Base-by-base conservation (phyloP, 1,140 invertebrate genomes). In the Drosophila dunni region DNA sequence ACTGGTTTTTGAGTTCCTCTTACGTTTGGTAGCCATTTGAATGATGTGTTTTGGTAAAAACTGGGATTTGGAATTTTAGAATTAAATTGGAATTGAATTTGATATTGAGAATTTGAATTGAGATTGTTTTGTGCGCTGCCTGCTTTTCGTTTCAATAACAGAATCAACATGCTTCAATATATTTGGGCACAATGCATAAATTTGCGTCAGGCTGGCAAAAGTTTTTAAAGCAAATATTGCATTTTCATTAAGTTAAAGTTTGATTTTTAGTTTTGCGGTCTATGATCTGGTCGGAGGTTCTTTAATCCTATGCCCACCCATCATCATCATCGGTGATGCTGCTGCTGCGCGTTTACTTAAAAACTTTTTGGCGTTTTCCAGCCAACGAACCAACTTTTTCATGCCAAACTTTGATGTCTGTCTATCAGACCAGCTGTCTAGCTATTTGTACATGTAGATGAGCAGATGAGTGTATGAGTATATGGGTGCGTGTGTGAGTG, bases 181-280 rank as follows among this genome's bases (percentile, higher is more conserved):
- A 33, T 51, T 29, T 29, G 3, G 24, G 51, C 45, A 64, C 66
- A 63, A 70, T 68, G 81, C 81, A 84, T 84, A 84, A 81, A 85
- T 84, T 85, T 67, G 60, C 36, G 44, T 57, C 81, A 83, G 81
- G 67, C 74, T 44, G 54, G 48, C 15, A 76, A 80, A 83, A 83
- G 58, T 76, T 81, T 73, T 42, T 48, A 68, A 65, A 57, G 62
- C 81, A 84, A 84, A 84, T 84, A 84, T 84, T 84, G 81, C 81
- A 85, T 85, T 84, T 84, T 84, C 81, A 84, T 84, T 84, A 84
- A 84, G 81, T 78, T 81, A 85, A 85, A 84, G 81, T 84, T 84
- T 80, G 81, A 79, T 84, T 84, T 78, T 84, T 74, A 85, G 81
- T 85, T 84, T 77, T 76, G 56, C 62, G 34, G 61, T 44, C 50